These are phyloP conservation scores for Nebria ingens DNA, from an alignment of 1,140 invertebrate genomes.

Conservation along the genomic window DNA sequence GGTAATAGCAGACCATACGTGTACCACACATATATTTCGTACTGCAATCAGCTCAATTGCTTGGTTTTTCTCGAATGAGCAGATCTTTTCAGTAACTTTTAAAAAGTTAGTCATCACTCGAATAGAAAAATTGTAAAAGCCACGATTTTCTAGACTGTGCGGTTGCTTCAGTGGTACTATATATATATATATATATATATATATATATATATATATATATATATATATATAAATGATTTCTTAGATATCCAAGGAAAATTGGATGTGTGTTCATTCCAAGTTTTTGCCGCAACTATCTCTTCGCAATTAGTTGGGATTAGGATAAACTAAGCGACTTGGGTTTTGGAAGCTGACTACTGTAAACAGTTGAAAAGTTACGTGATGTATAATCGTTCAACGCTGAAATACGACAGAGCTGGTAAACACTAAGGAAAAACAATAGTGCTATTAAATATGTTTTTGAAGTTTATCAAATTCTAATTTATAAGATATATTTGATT, in stretches of 20 bases:
- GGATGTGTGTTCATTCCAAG: not conserved
- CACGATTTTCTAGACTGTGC: not conserved
- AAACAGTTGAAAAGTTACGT: not conserved
- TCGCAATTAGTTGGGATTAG: not conserved
- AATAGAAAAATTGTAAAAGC: conserved; percentile 4
- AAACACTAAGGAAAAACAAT: too few species aligned
- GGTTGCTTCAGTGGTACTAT: not conserved
- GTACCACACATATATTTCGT: not conserved
- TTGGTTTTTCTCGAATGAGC: not conserved
- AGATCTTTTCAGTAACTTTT: not conserved
- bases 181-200: too few species aligned
- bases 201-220: too few species aligned
- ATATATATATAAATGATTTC: too few species aligned
- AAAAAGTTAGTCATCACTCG: not conserved
- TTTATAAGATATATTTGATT: too few species aligned
- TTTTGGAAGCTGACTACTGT: not conserved
- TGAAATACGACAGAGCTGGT: too few species aligned
- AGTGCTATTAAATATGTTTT: too few species aligned
- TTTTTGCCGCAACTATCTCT: not conserved
- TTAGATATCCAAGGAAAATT: not conserved
- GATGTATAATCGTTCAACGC: not conserved
- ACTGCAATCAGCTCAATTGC: not conserved
- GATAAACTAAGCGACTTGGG: too few species aligned
- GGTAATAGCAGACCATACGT: too few species aligned
- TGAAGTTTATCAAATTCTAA: too few species aligned